Percentiles rank a stretch among this genome's conserved stretches.
phyloP scores from a whole-genome alignment of 2,113 vertebrate species.

The Gymnarchus niloticus region DNA sequence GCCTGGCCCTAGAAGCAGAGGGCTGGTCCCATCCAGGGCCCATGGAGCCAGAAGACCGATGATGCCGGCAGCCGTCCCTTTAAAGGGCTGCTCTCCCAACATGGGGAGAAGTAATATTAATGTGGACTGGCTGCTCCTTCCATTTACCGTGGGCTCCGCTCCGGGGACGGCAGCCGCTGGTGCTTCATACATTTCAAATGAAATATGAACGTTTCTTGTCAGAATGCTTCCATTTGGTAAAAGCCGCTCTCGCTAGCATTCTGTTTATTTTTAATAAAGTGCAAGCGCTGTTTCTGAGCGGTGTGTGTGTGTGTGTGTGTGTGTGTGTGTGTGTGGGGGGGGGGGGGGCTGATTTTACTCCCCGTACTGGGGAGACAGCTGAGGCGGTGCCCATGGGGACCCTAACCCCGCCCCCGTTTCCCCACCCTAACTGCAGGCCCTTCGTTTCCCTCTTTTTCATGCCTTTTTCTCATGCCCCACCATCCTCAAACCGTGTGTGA shows the following conservation, averaged over 20 bases:
- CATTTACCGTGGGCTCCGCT: constrained; percentile 68
- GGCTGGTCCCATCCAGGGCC: constrained; percentile 44
- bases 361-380: neutral
- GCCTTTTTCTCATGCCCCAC: neutral
- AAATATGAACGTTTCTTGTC: constrained; percentile 73
- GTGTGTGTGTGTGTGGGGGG: neutral
- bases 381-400: neutral
- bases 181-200: constrained; percentile 73
- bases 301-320: constrained; percentile 2
- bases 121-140: constrained; percentile 69
- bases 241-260: constrained; percentile 49
- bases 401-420: neutral
- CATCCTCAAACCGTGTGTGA: neutral
- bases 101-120: constrained; percentile 65
- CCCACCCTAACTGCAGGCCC: neutral
- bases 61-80: constrained; percentile 55
- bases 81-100: constrained; percentile 56
- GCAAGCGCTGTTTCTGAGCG: constrained; percentile 25
- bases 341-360: neutral
- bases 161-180: constrained; percentile 66
- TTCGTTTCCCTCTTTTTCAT: neutral
- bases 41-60: constrained; percentile 45
- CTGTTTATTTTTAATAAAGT: constrained; percentile 49
- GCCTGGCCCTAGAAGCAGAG: constrained; percentile 45
- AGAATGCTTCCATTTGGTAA: constrained; percentile 64